Conservation (phyloP, 2,113 vertebrate genomes). For the Spilogale gracilis region DNA sequence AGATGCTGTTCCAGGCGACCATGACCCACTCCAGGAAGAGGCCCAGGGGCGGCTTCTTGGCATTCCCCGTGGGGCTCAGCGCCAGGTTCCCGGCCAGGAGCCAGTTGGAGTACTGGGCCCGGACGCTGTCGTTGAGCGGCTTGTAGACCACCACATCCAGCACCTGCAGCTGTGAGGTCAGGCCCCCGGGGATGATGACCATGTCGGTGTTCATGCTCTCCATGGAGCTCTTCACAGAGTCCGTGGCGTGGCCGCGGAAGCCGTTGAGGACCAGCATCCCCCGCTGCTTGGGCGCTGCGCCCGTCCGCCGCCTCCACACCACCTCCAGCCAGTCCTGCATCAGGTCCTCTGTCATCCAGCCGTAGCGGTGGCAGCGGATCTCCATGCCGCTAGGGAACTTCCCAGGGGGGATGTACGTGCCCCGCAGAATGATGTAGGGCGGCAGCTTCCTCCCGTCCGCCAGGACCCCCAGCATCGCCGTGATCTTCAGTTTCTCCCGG, state of each 20-base stretch:
- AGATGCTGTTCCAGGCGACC: conserved; percentile 82
- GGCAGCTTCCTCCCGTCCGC: conserved; percentile 81
- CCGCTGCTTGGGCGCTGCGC: conserved; percentile 63
- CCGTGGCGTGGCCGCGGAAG: conserved; percentile 80
- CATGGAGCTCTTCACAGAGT: conserved; percentile 77
- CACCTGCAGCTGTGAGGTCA: conserved; percentile 84
- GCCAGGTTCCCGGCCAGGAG: conserved; percentile 82
- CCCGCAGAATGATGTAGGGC: conserved; percentile 79
- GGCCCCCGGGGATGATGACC: conserved; percentile 81
- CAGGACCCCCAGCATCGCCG: conserved; percentile 78
- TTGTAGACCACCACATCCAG: conserved; percentile 82
- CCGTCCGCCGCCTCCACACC: conserved; percentile 76
- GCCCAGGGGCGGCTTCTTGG: conserved; percentile 83
- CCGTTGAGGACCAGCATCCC: conserved; percentile 82
- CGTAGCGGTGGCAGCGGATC: conserved; percentile 81
- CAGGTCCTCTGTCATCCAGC: conserved; percentile 82
- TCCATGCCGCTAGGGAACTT: conserved; percentile 84
- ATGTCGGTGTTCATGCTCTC: conserved; percentile 81
- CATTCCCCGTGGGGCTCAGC: conserved; percentile 80
- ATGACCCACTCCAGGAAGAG: conserved; percentile 85
- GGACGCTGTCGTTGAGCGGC: conserved; percentile 81
- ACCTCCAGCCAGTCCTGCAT: conserved; percentile 84
- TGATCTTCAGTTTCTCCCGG: conserved; percentile 82
- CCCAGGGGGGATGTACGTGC: conserved; percentile 78
- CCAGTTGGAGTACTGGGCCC: conserved; percentile 82